phyloP scores from a whole-genome alignment of 2,797 vertebrate species.

The Columba guinea region DNA sequence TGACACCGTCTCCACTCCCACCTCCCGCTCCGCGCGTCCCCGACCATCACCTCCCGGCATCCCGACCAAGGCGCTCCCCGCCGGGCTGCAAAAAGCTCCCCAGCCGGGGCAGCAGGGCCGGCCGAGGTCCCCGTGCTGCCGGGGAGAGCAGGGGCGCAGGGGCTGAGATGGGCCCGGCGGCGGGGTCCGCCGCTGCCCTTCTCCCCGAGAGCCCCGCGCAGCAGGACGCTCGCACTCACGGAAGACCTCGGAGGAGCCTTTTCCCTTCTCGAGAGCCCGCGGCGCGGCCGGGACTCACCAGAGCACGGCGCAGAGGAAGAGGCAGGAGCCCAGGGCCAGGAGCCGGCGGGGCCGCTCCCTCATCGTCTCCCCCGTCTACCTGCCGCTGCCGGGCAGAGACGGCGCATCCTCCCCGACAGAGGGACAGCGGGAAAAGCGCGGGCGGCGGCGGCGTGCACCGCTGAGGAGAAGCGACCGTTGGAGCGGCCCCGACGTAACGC shows the following conservation, averaged over 20 bases:
- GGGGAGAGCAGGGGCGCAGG: background rate
- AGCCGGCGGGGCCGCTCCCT: conserved; percentile 76
- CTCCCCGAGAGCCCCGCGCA: too few relatives aligned
- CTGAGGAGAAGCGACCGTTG: background rate
- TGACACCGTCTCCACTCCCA: background rate
- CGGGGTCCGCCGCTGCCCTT: background rate
- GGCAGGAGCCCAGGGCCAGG: conserved; percentile 71
- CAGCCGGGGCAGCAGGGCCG: background rate
- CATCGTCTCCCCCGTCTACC: conserved; percentile 68
- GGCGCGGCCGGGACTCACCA: conserved; percentile 68
- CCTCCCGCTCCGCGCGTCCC: background rate
- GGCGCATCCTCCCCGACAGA: conserved; percentile 73
- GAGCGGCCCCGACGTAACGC: background rate
- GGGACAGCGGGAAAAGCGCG: background rate
- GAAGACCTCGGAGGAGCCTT: background rate
- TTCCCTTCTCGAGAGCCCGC: too few relatives aligned
- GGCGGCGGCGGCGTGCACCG: background rate
- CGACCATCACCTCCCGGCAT: background rate
- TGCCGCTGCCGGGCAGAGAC: conserved; percentile 60
- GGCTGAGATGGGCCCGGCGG: background rate
- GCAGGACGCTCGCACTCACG: too few relatives aligned
- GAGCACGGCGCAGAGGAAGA: conserved; percentile 70
- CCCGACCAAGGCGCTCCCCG: background rate
- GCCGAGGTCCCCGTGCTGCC: background rate
- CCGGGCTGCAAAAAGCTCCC: background rate